Base-by-base conservation (phyloP, 2,888 invertebrate species). In the Ctenicera cuprea region DNA sequence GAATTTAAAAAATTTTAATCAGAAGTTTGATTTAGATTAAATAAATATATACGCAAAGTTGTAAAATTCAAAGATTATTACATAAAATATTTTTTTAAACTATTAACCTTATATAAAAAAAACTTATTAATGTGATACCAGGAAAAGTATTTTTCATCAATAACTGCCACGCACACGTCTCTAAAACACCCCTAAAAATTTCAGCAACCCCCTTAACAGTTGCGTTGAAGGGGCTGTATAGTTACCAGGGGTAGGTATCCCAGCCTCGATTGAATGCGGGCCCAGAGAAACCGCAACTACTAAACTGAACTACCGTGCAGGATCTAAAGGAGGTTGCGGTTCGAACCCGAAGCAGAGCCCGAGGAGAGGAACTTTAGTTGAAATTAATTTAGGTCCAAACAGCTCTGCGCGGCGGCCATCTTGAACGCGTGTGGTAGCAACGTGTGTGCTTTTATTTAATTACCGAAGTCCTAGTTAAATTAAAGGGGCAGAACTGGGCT, bases 351-450 rank as follows among this genome's bases (percentile, higher is more conserved):
- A 72, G 70, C 78, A 77, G 75, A 73, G 78, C 81, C 80, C 76
- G 80, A 80, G 82, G 81, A 84, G 82, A 81, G 81, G 79, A 84
- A 83, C 83, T 83, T 80, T 83, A 84, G 82, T 85, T 81, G 84
- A 86, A 86, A 86, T 85, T 86, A 86, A 86, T 86, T 86, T 85
- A 82, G 84, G 85, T 85, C 86, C 86, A 83, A 80, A 82, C 77
- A 77, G 74, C 73, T 70, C 74, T 71, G 76, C 75, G 76, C 73
- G 80, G 79, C 80, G 76, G 83, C 84, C 84, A 84, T 84, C 78
- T 84, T 84, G 84, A 80, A 80, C 82, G 83, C 83, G 83, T 84
- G 83, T 81, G 83, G 83, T 82, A 80, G 83, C 82, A 82, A 82
- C 83, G 84, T 85, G 84, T 80, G 80, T 84, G 84, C 82, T 82